phyloP scores from a whole-genome alignment of 2,797 vertebrate species.

The Tachyglossus aculeatus region DNA sequence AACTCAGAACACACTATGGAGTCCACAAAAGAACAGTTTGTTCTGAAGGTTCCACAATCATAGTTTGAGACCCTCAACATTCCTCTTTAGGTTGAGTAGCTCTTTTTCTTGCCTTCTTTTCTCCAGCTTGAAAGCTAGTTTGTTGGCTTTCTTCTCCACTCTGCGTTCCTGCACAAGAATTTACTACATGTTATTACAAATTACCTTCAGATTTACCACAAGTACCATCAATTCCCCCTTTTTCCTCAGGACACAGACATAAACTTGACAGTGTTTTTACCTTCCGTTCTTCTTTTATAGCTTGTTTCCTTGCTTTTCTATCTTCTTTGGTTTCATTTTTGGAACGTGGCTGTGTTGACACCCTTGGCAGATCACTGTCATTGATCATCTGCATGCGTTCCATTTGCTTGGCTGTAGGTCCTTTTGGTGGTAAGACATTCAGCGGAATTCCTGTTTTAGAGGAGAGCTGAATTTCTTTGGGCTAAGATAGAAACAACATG shows the following conservation, averaged over 20 bases:
- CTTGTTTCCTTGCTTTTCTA: slow-evolving; percentile 85
- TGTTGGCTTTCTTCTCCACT: slow-evolving; percentile 92
- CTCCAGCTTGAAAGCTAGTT: slow-evolving; percentile 88
- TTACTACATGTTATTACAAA: not conserved
- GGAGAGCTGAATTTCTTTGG: slow-evolving; percentile 85
- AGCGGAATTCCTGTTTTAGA: slow-evolving; percentile 90
- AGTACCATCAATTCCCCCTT: not conserved
- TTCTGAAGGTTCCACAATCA: slow-evolving; percentile 52
- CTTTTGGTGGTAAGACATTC: slow-evolving; percentile 80
- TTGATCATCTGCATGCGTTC: slow-evolving; percentile 91
- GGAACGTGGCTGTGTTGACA: slow-evolving; percentile 78
- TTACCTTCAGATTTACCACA: not conserved
- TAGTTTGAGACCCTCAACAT: slow-evolving; percentile 89
- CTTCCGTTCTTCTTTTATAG: slow-evolving; percentile 89
- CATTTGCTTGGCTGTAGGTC: slow-evolving; percentile 83
- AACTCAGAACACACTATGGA: not conserved
- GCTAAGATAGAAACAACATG: slow-evolving; percentile 65
- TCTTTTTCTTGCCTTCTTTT: slow-evolving; percentile 91
- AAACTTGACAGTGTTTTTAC: slow-evolving; percentile 60
- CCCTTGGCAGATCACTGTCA: slow-evolving; percentile 84
- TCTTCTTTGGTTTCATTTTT: slow-evolving; percentile 85
- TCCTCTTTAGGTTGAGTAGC: slow-evolving; percentile 83
- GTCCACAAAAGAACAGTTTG: not conserved
- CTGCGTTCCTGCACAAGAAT: slow-evolving; percentile 83
- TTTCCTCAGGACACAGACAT: not conserved